A percentile compares a stretch with the other conserved stretches of the same genome.
These are phyloP conservation scores for Uria aalge DNA, from an alignment of 2,113 vertebrate genomes.

Conservation along the genomic window DNA sequence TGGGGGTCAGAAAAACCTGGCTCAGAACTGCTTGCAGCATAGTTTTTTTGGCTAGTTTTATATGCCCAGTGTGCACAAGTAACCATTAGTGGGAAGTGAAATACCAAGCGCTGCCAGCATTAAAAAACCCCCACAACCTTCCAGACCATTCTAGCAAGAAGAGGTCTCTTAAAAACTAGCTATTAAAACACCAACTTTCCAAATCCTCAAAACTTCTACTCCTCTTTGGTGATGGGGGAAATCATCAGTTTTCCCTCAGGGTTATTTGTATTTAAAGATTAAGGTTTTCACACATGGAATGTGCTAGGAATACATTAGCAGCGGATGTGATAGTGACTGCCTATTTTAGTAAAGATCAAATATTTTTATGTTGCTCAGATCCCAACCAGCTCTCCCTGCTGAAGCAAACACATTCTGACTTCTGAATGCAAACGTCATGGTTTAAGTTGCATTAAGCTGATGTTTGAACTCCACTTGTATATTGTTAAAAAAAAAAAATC, in stretches of 20 bases:
- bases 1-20: neutral
- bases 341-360: slow-evolving; percentile 27
- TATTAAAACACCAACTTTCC: neutral
- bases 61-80: neutral
- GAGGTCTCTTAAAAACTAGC: neutral
- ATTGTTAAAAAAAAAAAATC: neutral
- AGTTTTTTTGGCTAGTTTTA: neutral
- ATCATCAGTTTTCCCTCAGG: neutral
- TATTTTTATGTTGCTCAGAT: neutral
- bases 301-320: neutral
- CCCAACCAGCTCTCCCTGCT: neutral
- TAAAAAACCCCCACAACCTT: neutral
- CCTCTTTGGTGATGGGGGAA: neutral
- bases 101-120: neutral
- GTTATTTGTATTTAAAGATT: neutral
- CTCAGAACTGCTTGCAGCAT: neutral
- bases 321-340: neutral
- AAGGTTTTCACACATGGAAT: slow-evolving; percentile 5
- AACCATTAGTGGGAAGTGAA: slow-evolving; percentile 13
- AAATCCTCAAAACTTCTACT: neutral
- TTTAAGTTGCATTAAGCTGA: neutral
- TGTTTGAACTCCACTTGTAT: neutral
- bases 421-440: neutral
- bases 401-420: neutral
- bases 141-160: neutral